Conservation (phyloP, 1,140 invertebrate genomes). For the Dendrolimus punctatus region DNA sequence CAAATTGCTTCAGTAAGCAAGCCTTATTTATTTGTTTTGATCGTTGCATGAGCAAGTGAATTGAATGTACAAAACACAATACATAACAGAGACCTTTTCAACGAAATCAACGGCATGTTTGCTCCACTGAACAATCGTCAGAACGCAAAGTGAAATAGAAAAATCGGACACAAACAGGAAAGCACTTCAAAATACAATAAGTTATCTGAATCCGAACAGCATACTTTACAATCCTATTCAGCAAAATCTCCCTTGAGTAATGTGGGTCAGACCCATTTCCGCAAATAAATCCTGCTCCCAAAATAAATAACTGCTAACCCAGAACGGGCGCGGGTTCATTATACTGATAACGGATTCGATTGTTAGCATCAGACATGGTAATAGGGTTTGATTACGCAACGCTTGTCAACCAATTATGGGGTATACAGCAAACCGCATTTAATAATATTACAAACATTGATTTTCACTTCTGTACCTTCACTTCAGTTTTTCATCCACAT, state of each 20-base stretch:
- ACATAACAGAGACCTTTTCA: neutral
- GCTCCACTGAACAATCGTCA: neutral
- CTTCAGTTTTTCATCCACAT: too few relatives aligned
- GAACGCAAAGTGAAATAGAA: conserved; percentile 2
- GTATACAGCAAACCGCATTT: too few relatives aligned
- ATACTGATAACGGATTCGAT: conserved; percentile 8
- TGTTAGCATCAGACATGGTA: neutral
- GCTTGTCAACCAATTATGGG: too few relatives aligned
- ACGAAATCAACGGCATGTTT: neutral
- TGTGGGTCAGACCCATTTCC: conserved; percentile 50
- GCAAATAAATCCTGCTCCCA: conserved; percentile 56
- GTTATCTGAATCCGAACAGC: conserved; percentile 34
- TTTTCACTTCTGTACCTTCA: too few relatives aligned
- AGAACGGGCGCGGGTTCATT: conserved; percentile 6
- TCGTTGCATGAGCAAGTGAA: neutral
- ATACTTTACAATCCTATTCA: conserved; percentile 43
- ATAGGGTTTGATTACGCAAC: too few relatives aligned
- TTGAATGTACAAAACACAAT: too few relatives aligned
- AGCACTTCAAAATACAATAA: conserved; percentile 31
- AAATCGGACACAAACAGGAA: conserved; percentile 17
- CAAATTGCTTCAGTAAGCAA: too few relatives aligned
- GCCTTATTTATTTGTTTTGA: too few relatives aligned
- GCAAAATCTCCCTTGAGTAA: conserved; percentile 54
- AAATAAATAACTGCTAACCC: conserved; percentile 41
- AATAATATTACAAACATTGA: too few relatives aligned